Percentiles rank a stretch among this genome's conserved stretches.
phyloP scores from a whole-genome alignment of 2,888 invertebrate species.

The Ceraclea dissimilis region DNA sequence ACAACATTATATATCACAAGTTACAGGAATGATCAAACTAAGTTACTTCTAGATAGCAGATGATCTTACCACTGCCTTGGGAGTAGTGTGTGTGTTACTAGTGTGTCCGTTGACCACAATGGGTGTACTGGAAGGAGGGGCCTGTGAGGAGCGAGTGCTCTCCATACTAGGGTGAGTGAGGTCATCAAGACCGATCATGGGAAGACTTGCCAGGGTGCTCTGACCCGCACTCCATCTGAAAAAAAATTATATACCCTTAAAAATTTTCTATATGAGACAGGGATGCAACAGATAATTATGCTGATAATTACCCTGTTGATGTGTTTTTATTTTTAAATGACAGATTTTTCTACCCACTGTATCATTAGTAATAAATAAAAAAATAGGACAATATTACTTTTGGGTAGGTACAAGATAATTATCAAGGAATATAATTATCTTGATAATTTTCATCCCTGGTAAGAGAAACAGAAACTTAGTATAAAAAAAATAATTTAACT shows the following conservation, averaged over 20 bases:
- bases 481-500: too few species aligned
- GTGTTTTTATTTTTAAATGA: neutral
- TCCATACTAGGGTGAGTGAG: conserved; percentile 27
- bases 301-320: conserved; percentile 5
- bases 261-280: too few species aligned
- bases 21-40: too few species aligned
- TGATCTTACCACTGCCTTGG: neutral
- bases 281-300: conserved; percentile 14
- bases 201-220: conserved; percentile 65
- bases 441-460: too few species aligned
- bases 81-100: conserved; percentile 10
- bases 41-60: too few species aligned
- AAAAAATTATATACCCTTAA: too few species aligned
- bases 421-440: too few species aligned
- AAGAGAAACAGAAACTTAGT: too few species aligned
- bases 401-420: too few species aligned
- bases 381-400: too few species aligned
- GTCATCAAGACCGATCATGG: conserved; percentile 64
- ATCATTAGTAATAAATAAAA: neutral
- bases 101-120: conserved; percentile 29
- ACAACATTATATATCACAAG: too few species aligned
- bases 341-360: too few species aligned
- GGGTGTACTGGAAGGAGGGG: conserved; percentile 28
- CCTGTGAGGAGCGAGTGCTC: conserved; percentile 10
- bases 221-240: conserved; percentile 56